phyloP scores from a whole-genome alignment of 2,113 vertebrate species.

The Syrmaticus mikado region DNA sequence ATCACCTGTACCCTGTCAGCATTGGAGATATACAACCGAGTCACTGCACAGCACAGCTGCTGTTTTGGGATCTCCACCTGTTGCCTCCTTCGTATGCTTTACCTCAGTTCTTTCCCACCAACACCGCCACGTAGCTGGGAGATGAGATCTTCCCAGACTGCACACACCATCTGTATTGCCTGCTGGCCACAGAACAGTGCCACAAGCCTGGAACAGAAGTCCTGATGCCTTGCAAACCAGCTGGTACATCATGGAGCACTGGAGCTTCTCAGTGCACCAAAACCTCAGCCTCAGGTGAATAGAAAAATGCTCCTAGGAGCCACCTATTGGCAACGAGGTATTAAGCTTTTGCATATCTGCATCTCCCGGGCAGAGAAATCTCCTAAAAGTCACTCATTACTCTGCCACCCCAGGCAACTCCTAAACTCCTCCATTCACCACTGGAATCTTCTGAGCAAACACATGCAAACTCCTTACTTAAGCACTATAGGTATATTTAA shows the following conservation, averaged over 20 bases:
- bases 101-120: fast-evolving
- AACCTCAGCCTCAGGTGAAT: fast-evolving
- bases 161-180: fast-evolving
- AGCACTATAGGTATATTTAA: background rate
- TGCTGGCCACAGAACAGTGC: fast-evolving
- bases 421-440: background rate
- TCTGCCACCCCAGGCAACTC: background rate
- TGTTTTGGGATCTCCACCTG: background rate
- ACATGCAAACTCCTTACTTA: background rate
- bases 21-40: background rate
- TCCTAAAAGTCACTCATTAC: background rate
- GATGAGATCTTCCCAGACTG: background rate
- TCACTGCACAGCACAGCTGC: background rate
- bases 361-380: background rate
- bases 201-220: background rate
- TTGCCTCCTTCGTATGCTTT: fast-evolving
- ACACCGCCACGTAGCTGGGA: fast-evolving
- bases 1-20: background rate
- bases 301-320: conserved; percentile 53
- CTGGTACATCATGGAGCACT: background rate
- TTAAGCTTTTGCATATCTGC: background rate
- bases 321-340: conserved; percentile 45
- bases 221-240: background rate
- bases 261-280: fast-evolving
- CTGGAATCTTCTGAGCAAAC: background rate